Percentiles rank a stretch among this genome's conserved stretches.
These are phyloP conservation scores for Pterocles gutturalis DNA, from an alignment of 2,113 vertebrate species.

Conservation along the genomic window DNA sequence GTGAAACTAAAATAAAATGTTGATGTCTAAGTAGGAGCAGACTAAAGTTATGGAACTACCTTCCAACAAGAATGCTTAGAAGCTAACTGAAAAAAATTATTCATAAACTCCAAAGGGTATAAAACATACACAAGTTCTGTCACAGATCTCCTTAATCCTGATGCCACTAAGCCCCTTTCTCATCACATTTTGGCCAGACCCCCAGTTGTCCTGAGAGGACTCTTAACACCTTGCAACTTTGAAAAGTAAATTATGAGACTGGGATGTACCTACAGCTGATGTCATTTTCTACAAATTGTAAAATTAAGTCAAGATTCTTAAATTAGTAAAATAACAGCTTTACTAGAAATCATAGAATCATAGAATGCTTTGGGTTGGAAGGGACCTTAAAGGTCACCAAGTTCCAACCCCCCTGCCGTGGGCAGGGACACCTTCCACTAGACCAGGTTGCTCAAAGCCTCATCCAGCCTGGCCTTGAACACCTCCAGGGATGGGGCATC, in stretches of 20 bases:
- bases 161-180: background rate
- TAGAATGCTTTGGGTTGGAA: too few relatives aligned
- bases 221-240: background rate
- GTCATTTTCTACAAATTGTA: background rate
- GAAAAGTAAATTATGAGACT: background rate
- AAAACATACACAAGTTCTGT: background rate
- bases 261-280: background rate
- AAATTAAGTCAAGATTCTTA: background rate
- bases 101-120: background rate
- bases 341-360: background rate
- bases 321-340: background rate
- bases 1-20: background rate
- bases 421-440: too few relatives aligned
- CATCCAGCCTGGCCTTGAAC: too few relatives aligned
- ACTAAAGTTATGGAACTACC: background rate
- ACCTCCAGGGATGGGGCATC: too few relatives aligned
- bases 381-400: too few relatives aligned
- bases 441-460: too few relatives aligned
- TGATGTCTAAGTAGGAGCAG: background rate
- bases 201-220: accelerated
- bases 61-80: background rate
- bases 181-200: background rate
- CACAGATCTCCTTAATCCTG: background rate
- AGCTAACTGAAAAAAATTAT: background rate
- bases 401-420: too few relatives aligned